phyloP scores from a whole-genome alignment of 2,888 invertebrate species.

The Cataglyphis livida region DNA sequence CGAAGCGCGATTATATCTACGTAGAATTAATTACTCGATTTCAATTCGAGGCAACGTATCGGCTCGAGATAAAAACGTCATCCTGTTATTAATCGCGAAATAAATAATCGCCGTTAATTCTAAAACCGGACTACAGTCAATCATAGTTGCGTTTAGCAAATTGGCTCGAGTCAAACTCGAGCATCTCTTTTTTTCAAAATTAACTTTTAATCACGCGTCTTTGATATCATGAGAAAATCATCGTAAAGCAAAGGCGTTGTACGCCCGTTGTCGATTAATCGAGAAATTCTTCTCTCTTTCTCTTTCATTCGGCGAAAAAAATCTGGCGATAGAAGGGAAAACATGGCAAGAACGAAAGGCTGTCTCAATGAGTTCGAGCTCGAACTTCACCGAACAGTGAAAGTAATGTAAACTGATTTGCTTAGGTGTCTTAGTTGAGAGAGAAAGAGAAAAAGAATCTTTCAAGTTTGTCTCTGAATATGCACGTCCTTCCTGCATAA shows the following conservation, averaged over 20 bases:
- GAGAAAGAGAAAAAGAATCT: constrained; percentile 36
- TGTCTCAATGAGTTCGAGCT: constrained; percentile 39
- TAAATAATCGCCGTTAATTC: constrained; percentile 16
- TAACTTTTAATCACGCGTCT: not conserved
- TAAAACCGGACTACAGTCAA: not conserved
- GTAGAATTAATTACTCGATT: not conserved
- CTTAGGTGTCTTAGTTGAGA: constrained; percentile 35
- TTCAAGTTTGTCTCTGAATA: constrained; percentile 34
- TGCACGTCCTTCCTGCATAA: constrained; percentile 18
- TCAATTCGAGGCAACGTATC: not conserved
- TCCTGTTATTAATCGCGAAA: not conserved
- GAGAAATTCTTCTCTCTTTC: not conserved
- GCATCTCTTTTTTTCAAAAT: constrained; percentile 8
- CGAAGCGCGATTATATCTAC: not conserved
- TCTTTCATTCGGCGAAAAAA: constrained; percentile 10
- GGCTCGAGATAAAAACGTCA: not conserved
- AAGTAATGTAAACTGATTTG: constrained; percentile 71
- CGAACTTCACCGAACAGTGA: constrained; percentile 69
- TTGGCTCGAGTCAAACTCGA: not conserved
- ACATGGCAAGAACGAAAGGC: constrained; percentile 20
- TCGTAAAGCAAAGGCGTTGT: not conserved
- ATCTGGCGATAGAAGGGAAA: constrained; percentile 10
- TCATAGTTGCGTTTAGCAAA: not conserved
- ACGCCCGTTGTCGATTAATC: not conserved
- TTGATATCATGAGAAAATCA: not conserved